Conservation (phyloP, 2,797 vertebrate genomes). For the Syndactyla subalaris region DNA sequence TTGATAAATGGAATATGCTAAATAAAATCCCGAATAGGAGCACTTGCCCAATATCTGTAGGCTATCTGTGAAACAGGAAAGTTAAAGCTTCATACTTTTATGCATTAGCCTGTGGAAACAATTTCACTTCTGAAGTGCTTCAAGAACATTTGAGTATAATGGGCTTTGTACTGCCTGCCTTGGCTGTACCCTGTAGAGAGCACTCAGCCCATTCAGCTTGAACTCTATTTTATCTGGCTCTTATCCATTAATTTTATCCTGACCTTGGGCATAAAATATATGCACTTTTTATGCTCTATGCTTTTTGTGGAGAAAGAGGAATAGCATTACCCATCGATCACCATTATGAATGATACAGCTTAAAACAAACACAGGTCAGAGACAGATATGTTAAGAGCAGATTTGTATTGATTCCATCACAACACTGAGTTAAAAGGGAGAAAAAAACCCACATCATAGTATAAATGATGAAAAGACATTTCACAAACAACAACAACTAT, state of each 20-base stretch:
- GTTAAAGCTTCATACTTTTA: constrained; percentile 73
- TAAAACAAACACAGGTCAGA: constrained; percentile 85
- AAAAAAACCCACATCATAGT: background rate
- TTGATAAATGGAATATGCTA: constrained; percentile 85
- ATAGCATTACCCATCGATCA: constrained; percentile 88
- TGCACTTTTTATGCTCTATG: constrained; percentile 78
- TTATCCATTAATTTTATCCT: constrained; percentile 90
- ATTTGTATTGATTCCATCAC: constrained; percentile 82
- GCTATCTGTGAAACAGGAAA: constrained; percentile 74
- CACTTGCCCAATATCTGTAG: constrained; percentile 65
- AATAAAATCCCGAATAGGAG: constrained; percentile 71
- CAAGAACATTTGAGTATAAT: constrained; percentile 83
- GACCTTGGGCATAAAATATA: constrained; percentile 87
- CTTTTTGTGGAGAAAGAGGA: constrained; percentile 83
- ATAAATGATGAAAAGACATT: constrained; percentile 77
- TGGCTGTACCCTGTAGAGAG: constrained; percentile 82
- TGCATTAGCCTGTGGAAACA: constrained; percentile 82
- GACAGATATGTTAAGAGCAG: constrained; percentile 81
- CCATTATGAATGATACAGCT: constrained; percentile 89
- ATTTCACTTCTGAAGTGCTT: constrained; percentile 82
- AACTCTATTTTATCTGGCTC: constrained; percentile 89
- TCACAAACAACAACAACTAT: constrained; percentile 62
- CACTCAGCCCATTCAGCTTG: constrained; percentile 83
- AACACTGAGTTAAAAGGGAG: constrained; percentile 73
- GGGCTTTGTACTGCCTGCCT: constrained; percentile 83